Evolutionary conservation across 2,888 invertebrate genomes (phyloP).

Genomic region (Icerya purchasi): DNA sequence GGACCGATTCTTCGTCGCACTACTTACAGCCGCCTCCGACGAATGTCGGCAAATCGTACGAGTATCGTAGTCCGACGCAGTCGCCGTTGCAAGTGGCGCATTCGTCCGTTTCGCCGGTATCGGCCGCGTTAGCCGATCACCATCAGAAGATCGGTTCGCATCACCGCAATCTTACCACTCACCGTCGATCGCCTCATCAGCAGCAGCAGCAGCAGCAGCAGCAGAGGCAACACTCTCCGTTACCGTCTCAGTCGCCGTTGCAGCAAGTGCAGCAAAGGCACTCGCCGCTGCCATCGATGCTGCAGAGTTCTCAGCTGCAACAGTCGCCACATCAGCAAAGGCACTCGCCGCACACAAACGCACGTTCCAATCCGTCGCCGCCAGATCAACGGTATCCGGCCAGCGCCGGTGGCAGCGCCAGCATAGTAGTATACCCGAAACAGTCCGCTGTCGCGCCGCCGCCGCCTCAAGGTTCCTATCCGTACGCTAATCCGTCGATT

Average conservation of each 20-base stretch:
- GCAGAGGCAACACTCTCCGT: constrained; percentile 1
- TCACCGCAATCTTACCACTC: constrained; percentile 12
- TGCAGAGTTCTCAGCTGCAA: constrained; percentile 25
- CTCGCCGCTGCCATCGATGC: constrained; percentile 31
- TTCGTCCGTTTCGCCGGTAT: not conserved
- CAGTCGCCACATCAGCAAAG: constrained; percentile 22
- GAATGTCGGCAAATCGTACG: constrained; percentile 1
- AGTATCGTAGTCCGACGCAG: constrained; percentile 12
- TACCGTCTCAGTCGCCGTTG: not conserved
- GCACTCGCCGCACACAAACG: constrained; percentile 18
- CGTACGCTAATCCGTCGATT: not conserved
- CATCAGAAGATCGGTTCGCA: constrained; percentile 6
- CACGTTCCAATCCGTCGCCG: constrained; percentile 16
- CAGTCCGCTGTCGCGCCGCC: not conserved
- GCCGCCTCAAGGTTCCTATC: not conserved
- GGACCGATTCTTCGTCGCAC: constrained; percentile 26
- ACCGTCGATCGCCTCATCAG: constrained; percentile 11
- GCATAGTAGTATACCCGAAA: too few species aligned
- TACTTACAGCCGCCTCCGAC: constrained; percentile 21
- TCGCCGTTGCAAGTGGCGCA: constrained; percentile 9
- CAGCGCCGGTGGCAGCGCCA: too few species aligned
- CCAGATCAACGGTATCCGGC: constrained; percentile 16
- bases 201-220: constrained; percentile 10
- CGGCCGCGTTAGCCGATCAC: not conserved
- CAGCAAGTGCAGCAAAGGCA: constrained; percentile 28